Conservation (phyloP, 2,888 invertebrate species). For the Calameuta pallipes region DNA sequence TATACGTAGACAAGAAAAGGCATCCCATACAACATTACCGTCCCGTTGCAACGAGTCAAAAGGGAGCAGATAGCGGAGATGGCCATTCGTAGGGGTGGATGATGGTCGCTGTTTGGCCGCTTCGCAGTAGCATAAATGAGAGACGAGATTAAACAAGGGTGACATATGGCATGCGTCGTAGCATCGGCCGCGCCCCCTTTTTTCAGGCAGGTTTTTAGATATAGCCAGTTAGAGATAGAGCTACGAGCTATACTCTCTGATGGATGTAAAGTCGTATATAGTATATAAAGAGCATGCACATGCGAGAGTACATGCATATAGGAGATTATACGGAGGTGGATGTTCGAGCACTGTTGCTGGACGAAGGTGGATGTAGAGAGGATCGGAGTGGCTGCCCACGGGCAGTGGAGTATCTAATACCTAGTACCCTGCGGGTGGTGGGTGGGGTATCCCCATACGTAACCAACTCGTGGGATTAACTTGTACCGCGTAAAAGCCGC, state of each 20-base stretch:
- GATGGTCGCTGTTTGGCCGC: conserved; percentile 44
- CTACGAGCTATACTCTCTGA: background rate
- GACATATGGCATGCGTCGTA: conserved; percentile 44
- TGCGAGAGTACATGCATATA: background rate
- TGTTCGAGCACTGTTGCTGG: background rate
- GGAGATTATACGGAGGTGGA: background rate
- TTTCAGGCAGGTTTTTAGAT: conserved; percentile 21
- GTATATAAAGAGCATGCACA: background rate
- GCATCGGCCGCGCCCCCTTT: conserved; percentile 17
- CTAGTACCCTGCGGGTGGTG: background rate
- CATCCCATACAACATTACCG: background rate
- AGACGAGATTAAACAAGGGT: conserved; percentile 58
- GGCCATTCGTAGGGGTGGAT: background rate
- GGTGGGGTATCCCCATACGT: background rate
- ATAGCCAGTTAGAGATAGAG: conserved; percentile 6
- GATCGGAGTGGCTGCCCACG: conserved; percentile 14
- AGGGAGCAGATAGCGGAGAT: background rate
- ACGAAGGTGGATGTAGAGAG: conserved; percentile 5
- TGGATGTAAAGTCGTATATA: background rate
- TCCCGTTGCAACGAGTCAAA: background rate
- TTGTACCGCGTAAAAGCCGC: conserved; percentile 55
- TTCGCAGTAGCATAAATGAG: conserved; percentile 61
- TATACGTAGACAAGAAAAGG: background rate
- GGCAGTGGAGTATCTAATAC: conserved; percentile 1
- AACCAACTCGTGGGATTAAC: conserved; percentile 56